phyloP scores from a whole-genome alignment of 2,888 invertebrate genomes.

The Nomada fucata region DNA sequence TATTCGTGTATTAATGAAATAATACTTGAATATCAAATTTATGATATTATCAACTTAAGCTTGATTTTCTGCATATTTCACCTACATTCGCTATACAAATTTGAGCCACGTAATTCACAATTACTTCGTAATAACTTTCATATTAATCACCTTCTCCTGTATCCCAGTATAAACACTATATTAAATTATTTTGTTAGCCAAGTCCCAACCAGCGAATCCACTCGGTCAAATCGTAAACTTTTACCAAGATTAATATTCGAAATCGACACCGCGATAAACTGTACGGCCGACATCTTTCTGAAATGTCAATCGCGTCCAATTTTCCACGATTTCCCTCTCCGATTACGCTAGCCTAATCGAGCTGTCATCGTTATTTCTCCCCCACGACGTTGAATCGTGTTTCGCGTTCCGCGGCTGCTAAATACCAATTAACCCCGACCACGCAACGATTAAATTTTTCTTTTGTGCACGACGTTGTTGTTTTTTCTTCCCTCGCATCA shows the following conservation, averaged over 20 bases:
- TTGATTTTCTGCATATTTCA: too few species aligned
- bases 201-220: neutral
- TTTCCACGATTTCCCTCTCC: conserved; percentile 4
- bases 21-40: too few species aligned
- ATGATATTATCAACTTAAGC: too few species aligned
- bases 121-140: neutral
- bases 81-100: neutral
- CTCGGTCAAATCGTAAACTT: neutral
- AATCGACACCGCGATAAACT: neutral
- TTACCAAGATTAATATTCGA: neutral
- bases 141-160: too few species aligned
- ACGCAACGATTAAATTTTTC: conserved; percentile 11
- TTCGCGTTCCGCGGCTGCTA: conserved; percentile 18
- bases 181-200: neutral
- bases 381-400: conserved; percentile 18
- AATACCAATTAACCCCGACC: conserved; percentile 46
- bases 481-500: conserved; percentile 12
- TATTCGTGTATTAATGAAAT: too few species aligned
- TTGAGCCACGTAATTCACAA: neutral
- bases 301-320: conserved; percentile 10
- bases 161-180: neutral
- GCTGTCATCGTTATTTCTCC: conserved; percentile 33
- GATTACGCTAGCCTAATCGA: conserved; percentile 27
- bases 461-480: neutral
- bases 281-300: neutral